A percentile compares a stretch with the other conserved stretches of the same genome.
These are phyloP conservation scores for Dynastes maya DNA, from an alignment of 2,888 invertebrate species.

Conservation along the genomic window DNA sequence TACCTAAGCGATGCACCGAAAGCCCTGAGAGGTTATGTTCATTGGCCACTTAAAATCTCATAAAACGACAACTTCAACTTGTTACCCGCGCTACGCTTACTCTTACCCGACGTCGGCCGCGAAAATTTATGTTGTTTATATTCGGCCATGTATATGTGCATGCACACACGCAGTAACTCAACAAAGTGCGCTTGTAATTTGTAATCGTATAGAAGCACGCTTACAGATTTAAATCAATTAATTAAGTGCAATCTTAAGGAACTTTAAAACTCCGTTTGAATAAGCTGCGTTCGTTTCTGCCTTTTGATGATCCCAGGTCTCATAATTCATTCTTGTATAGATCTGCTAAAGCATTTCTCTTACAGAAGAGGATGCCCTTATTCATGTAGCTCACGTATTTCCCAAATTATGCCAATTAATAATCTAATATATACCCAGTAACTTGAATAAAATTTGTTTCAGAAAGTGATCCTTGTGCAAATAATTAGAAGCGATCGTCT, in stretches of 20 bases:
- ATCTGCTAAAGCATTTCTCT: no score
- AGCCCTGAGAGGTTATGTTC: conserved; percentile 60
- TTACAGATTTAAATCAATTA: conserved; percentile 33
- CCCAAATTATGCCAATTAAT: no score
- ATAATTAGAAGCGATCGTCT: no score
- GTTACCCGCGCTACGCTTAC: conserved; percentile 49
- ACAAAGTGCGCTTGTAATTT: conserved; percentile 21
- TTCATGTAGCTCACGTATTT: no score
- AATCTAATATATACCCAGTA: no score
- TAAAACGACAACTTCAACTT: conserved; percentile 60
- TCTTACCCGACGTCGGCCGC: conserved; percentile 29
- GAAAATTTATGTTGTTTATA: conserved; percentile 46
- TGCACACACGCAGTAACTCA: conserved; percentile 22
- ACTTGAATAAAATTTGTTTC: no score
- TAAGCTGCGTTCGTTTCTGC: not conserved
- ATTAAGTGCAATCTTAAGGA: conserved; percentile 12
- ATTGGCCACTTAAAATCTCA: conserved; percentile 64
- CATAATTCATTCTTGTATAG: no score
- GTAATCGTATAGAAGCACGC: conserved; percentile 12
- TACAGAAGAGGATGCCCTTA: no score
- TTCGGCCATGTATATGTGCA: conserved; percentile 29
- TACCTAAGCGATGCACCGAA: conserved; percentile 53
- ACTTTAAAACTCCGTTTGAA: not conserved
- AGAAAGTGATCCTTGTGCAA: no score
- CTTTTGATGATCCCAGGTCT: no score